phyloP scores from a whole-genome alignment of 1,140 invertebrate species.

The Leptinotarsa texana region DNA sequence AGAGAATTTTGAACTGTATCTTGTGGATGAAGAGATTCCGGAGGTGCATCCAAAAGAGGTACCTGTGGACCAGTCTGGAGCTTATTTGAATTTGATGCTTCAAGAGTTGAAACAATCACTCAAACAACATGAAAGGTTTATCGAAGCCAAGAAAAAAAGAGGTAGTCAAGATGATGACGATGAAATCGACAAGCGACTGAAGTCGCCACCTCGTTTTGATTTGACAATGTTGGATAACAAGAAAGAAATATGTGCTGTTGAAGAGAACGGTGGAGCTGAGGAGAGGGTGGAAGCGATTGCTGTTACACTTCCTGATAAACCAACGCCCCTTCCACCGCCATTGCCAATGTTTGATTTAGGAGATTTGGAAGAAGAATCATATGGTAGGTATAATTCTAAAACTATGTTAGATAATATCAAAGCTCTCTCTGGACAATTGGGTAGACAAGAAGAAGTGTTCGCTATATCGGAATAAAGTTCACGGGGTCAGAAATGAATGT shows the following conservation, averaged over 20 bases:
- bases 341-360: slow-evolving; percentile 6
- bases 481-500: too few species aligned
- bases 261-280: neutral
- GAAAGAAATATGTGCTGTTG: neutral
- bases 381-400: slow-evolving; percentile 11
- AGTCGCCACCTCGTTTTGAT: slow-evolving; percentile 30
- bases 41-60: neutral
- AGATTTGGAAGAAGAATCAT: neutral
- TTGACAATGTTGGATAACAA: slow-evolving; percentile 8
- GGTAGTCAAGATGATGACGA: slow-evolving; percentile 30
- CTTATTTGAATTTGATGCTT: slow-evolving; percentile 37
- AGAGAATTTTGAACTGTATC: slow-evolving; percentile 39
- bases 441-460: slow-evolving; percentile 36
- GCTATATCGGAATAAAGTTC: neutral
- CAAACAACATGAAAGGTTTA: slow-evolving; percentile 38
- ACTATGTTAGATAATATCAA: slow-evolving; percentile 35
- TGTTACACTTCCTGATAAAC: neutral
- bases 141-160: slow-evolving; percentile 34
- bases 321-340: slow-evolving; percentile 26
- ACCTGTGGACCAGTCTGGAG: slow-evolving; percentile 23
- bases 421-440: slow-evolving; percentile 31
- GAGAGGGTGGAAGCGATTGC: neutral
- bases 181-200: neutral
- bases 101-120: slow-evolving; percentile 37
- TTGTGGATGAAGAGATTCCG: slow-evolving; percentile 17